Percentiles rank a stretch among this genome's conserved stretches.
phyloP scores from a whole-genome alignment of 2,888 invertebrate genomes.

The Heliconius ismenius region DNA sequence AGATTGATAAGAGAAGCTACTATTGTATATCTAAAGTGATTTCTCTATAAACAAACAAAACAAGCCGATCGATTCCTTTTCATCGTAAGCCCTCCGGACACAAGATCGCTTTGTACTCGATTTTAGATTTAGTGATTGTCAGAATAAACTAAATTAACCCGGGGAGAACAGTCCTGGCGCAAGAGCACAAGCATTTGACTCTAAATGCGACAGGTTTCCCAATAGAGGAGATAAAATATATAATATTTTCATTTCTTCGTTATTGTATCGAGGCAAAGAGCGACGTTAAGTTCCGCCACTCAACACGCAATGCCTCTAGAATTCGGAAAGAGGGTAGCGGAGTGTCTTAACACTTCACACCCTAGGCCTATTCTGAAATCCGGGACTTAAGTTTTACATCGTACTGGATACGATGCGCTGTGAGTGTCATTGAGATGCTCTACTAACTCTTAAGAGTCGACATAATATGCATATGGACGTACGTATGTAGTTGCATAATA shows the following conservation, averaged over 20 bases:
- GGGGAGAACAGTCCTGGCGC: too few species aligned
- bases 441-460: slow-evolving; percentile 6
- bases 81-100: slow-evolving; percentile 10
- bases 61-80: slow-evolving; percentile 9
- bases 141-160: slow-evolving; percentile 22
- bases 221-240: too few species aligned
- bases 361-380: background rate
- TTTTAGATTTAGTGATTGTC: slow-evolving; percentile 32
- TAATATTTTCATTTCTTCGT: too few species aligned
- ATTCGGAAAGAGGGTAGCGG: too few species aligned
- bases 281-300: too few species aligned
- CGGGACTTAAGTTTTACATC: background rate
- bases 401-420: background rate
- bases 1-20: background rate
- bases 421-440: slow-evolving; percentile 6
- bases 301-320: too few species aligned
- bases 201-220: too few species aligned
- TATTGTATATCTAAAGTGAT: slow-evolving; percentile 17
- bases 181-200: too few species aligned
- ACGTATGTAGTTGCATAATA: background rate
- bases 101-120: slow-evolving; percentile 24
- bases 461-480: background rate
- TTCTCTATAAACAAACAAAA: slow-evolving; percentile 5
- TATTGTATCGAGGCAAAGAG: too few species aligned
- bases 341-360: too few species aligned